Conservation (phyloP, 2,888 invertebrate genomes). For the Caenorhabditis becei region DNA sequence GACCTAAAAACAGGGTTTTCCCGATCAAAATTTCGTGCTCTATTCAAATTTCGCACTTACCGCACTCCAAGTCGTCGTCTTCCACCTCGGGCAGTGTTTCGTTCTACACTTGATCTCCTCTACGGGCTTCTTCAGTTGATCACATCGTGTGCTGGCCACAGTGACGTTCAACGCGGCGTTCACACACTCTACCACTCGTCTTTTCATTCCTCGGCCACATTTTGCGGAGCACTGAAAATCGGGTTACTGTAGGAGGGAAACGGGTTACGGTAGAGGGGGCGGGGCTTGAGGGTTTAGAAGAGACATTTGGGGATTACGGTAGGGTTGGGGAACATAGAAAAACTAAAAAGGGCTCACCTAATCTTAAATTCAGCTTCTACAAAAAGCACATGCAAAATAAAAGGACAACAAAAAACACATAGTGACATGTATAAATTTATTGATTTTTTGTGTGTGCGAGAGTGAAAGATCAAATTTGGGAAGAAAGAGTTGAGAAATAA, state of each 20-base stretch:
- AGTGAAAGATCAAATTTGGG: constrained; percentile 40
- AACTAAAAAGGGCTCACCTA: constrained; percentile 9
- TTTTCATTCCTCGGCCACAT: constrained; percentile 86
- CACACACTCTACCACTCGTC: constrained; percentile 85
- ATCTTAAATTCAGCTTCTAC: not conserved
- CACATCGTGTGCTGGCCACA: constrained; percentile 69
- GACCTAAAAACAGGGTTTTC: no score
- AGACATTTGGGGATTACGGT: not conserved
- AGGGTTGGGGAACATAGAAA: not conserved
- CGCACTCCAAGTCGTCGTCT: constrained; percentile 59
- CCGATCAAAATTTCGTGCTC: not conserved
- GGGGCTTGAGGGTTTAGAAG: not conserved
- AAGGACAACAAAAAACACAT: not conserved
- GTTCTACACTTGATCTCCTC: constrained; percentile 69
- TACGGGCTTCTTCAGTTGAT: constrained; percentile 63
- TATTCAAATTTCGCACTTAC: constrained; percentile 40
- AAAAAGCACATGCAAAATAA: not conserved
- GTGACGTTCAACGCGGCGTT: constrained; percentile 64
- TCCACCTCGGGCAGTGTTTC: constrained; percentile 73
- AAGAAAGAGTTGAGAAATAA: constrained; percentile 27
- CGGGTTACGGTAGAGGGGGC: not conserved
- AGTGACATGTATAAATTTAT: not conserved
- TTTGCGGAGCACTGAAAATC: constrained; percentile 86
- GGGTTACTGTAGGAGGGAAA: not conserved
- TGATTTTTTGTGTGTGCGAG: constrained; percentile 11